Evolutionary conservation across 37 sponge, comb jelly and placozoan species (phyloP).

Genomic region (Axinella damicornis): DNA sequence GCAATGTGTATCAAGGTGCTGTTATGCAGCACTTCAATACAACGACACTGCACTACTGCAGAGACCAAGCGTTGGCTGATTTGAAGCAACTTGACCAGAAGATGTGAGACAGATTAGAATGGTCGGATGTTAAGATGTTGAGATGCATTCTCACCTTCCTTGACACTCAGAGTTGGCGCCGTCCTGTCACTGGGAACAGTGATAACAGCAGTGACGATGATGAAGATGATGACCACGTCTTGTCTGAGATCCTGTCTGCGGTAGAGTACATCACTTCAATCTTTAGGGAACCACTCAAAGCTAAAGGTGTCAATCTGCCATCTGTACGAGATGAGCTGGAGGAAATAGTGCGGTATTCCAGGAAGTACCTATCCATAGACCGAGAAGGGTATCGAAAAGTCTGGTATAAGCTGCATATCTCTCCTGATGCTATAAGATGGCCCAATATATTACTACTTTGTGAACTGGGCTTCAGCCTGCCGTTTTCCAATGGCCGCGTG

Average conservation of each 20-base stretch:
- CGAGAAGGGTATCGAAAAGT: slow-evolving; percentile 29
- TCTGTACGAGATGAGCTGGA: slow-evolving; percentile 60
- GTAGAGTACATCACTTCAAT: neutral
- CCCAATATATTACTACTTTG: slow-evolving; percentile 4
- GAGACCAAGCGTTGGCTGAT: slow-evolving; percentile 41
- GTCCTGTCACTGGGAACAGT: neutral
- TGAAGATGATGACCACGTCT: neutral
- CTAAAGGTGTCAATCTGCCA: slow-evolving; percentile 33
- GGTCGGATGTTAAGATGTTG: slow-evolving; percentile 36
- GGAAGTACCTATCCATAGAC: slow-evolving; percentile 26
- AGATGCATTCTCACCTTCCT: slow-evolving; percentile 31
- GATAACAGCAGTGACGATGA: neutral
- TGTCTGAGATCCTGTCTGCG: neutral
- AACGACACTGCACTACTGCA: neutral
- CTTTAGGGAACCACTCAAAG: slow-evolving; percentile 42
- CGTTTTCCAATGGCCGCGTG: slow-evolving; percentile 55
- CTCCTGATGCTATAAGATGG: slow-evolving; percentile 28
- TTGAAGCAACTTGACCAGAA: slow-evolving; percentile 5
- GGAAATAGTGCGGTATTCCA: slow-evolving; percentile 48
- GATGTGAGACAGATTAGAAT: slow-evolving; percentile 11
- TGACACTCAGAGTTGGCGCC: slow-evolving; percentile 37
- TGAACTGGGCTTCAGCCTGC: slow-evolving; percentile 56
- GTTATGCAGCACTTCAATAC: neutral
- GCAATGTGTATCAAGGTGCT: slow-evolving; percentile 42
- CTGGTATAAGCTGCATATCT: slow-evolving; percentile 50